Evolutionary conservation across 1,140 invertebrate genomes (phyloP).

Genomic region (Belonocnema kinseyi): DNA sequence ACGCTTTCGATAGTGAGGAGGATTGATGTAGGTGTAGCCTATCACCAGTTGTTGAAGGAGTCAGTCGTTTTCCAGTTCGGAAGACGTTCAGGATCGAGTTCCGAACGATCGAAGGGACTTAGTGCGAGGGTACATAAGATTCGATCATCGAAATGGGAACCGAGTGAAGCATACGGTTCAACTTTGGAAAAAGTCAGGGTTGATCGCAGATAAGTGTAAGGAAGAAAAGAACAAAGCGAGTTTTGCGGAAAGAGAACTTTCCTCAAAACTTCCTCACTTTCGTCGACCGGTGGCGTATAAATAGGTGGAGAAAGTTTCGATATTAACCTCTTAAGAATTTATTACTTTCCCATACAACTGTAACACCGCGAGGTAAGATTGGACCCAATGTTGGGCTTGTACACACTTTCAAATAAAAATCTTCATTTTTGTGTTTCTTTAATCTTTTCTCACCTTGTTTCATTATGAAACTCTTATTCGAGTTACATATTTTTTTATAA

Average conservation of each 20-base stretch:
- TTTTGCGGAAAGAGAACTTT: conserved; percentile 17
- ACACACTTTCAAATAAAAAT: conserved; percentile 7
- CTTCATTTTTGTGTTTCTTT: not conserved
- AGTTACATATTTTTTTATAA: not conserved
- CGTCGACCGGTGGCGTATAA: conserved; percentile 23
- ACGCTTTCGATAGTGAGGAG: not conserved
- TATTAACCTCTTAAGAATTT: conserved; percentile 31
- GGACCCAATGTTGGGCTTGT: conserved; percentile 3
- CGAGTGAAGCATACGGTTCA: conserved; percentile 25
- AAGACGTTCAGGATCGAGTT: conserved; percentile 15
- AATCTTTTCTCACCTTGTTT: not conserved
- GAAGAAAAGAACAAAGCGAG: conserved; percentile 17
- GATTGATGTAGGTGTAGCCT: not conserved
- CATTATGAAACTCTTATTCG: not conserved
- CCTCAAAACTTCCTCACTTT: conserved; percentile 8
- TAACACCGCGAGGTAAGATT: conserved; percentile 18
- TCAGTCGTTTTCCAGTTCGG: conserved; percentile 4
- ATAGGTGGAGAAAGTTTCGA: conserved; percentile 22
- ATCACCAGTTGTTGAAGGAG: not conserved
- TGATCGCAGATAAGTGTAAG: conserved; percentile 13
- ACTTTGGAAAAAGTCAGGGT: conserved; percentile 25
- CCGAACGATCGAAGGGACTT: conserved; percentile 4
- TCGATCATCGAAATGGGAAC: conserved; percentile 29
- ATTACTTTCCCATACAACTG: conserved; percentile 26
- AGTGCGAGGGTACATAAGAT: conserved; percentile 17